Percentiles rank a stretch among this genome's conserved stretches.
phyloP scores from a whole-genome alignment of 2,113 vertebrate genomes.

The Willisornis vidua region DNA sequence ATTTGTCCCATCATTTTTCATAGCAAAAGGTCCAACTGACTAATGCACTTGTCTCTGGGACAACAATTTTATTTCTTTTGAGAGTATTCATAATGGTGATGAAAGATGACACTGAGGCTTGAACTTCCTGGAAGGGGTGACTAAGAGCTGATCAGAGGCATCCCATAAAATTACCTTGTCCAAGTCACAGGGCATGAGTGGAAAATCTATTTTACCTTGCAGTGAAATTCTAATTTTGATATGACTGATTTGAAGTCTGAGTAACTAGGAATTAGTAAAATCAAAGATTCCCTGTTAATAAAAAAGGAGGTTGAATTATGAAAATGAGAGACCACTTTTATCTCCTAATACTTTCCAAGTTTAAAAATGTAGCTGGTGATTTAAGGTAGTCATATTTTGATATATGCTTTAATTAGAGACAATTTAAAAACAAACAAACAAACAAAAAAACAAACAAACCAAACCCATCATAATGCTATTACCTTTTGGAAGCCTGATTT shows the following conservation, averaged over 20 bases:
- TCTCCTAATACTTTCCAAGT: background rate
- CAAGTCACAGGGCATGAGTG: background rate
- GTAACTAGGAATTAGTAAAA: background rate
- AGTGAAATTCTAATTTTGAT: background rate
- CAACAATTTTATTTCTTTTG: constrained; percentile 10
- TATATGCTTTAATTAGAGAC: background rate
- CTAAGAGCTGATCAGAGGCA: background rate
- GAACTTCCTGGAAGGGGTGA: constrained; percentile 24
- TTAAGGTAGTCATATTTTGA: background rate
- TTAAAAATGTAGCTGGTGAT: background rate
- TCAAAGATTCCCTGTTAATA: background rate
- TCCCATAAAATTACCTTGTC: background rate
- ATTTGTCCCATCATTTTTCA: background rate
- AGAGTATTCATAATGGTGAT: constrained; percentile 8
- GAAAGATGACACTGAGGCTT: constrained; percentile 6
- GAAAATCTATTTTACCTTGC: background rate
- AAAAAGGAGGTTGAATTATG: background rate
- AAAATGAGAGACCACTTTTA: background rate
- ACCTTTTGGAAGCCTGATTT: background rate
- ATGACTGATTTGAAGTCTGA: background rate
- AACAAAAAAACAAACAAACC: too few relatives aligned
- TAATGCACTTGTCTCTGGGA: background rate
- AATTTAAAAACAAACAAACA: background rate
- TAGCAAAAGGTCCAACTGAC: background rate
- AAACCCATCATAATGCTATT: background rate